Base-by-base conservation (phyloP, 2,797 vertebrate genomes). In the Poecilia picta region DNA sequence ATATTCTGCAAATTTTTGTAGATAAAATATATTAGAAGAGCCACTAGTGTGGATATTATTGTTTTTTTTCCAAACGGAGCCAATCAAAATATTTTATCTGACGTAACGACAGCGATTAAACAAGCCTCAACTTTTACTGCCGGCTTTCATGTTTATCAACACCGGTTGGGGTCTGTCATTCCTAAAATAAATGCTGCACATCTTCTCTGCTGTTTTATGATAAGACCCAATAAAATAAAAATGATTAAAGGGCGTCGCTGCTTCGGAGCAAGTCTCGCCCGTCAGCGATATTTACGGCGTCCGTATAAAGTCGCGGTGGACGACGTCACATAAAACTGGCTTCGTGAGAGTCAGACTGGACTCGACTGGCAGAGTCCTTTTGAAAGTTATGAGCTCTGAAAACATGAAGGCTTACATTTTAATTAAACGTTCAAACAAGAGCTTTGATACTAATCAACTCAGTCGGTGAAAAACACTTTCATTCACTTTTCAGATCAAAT, bases 381-480 rank as follows among this genome's bases (percentile, higher is more conserved):
- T 90, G 51, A 85, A 91, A 84, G 89, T 90, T 92, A 92, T 51
- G 83, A 91, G 90, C 87, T 92, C 49, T 47, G 80, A 84, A 89
- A 89, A 81, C 88, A 90, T 78, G 77, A 85, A 87, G 85, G 70
- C 92, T 81, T 84, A 64, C 55, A 45, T 64, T 25, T 81, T 89
- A 92, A 93, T 94, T 91, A 94, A 93, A 93, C 80, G 88, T 90
- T 88, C 90, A 89, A 91, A 89, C 87, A 88, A 85, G 83, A 91
- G 89, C 76, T 89, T 84, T 83, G 88, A 75, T 88, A 83, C 89
- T 87, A 89, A 93, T 91, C 81, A 84, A 86, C 76, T 81, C 66
- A 39, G 73, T 49, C 57, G 79, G 53, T 85, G 78, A 81, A 80
- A 81, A 64, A 73, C 45, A 39, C 74, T 20, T 81, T 79, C 15